Percentiles rank a stretch among this genome's conserved stretches.
Evolutionary conservation across 2,113 vertebrate genomes (phyloP).

Genomic region (Gopherus flavomarginatus): DNA sequence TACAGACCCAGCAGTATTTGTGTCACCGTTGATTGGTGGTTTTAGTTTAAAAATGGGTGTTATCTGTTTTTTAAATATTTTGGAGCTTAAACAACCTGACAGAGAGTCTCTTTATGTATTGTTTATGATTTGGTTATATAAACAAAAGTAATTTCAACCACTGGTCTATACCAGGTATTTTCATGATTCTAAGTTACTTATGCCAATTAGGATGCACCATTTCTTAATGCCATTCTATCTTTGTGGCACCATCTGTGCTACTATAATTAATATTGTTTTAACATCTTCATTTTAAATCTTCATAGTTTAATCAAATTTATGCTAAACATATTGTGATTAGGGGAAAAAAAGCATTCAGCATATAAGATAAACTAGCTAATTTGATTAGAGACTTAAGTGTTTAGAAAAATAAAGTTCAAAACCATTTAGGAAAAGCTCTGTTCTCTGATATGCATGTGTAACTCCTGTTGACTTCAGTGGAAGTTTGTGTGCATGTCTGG

Average conservation of each 20-base stretch:
- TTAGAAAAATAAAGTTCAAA: constrained; percentile 8
- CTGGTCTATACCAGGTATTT: neutral
- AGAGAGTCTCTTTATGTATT: neutral
- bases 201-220: constrained; percentile 6
- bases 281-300: constrained; percentile 30
- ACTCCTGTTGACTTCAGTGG: constrained; percentile 1
- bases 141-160: neutral
- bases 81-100: neutral
- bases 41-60: neutral
- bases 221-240: constrained; percentile 47
- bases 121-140: neutral
- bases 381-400: neutral
- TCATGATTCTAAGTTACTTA: neutral
- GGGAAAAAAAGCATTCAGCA: constrained; percentile 46
- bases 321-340: constrained; percentile 29
- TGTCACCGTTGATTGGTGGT: neutral
- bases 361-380: constrained; percentile 26
- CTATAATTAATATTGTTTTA: constrained; percentile 61
- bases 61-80: neutral
- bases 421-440: constrained; percentile 20
- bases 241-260: constrained; percentile 54
- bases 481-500: neutral
- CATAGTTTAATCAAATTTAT: constrained; percentile 7
- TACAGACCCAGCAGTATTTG: neutral
- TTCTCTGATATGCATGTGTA: neutral